Conservation (phyloP, 2,888 invertebrate genomes). For the Phymatocera aterrima region DNA sequence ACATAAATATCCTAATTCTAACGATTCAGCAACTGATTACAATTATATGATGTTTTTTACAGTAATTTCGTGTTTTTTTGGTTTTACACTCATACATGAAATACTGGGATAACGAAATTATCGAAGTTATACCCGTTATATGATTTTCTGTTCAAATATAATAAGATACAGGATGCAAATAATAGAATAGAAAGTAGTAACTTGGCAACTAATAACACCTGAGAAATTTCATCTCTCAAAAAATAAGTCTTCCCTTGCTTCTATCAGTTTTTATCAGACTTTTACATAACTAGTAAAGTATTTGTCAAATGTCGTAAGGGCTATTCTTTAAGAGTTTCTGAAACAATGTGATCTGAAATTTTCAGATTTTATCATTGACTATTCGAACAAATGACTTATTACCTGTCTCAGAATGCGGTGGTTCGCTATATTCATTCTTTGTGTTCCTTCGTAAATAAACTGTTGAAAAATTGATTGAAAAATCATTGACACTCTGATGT, state of each 20-base stretch:
- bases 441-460: background rate
- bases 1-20: conserved; percentile 31
- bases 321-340: background rate
- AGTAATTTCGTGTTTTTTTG: conserved; percentile 46
- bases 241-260: background rate
- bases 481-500: too few relatives aligned
- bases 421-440: background rate
- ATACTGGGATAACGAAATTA: background rate
- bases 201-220: conserved; percentile 32
- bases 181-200: conserved; percentile 46
- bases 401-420: background rate
- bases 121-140: background rate
- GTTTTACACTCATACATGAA: conserved; percentile 20
- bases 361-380: conserved; percentile 46
- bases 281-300: background rate
- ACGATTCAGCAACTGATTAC: conserved; percentile 38
- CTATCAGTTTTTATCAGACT: background rate
- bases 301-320: conserved; percentile 39
- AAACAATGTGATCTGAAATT: conserved; percentile 48
- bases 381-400: background rate
- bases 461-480: background rate
- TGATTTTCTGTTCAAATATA: background rate
- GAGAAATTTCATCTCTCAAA: background rate
- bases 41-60: conserved; percentile 23
- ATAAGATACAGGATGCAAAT: background rate